phyloP scores from a whole-genome alignment of 2,113 vertebrate species.

The Gasterosteus aculeatus region DNA sequence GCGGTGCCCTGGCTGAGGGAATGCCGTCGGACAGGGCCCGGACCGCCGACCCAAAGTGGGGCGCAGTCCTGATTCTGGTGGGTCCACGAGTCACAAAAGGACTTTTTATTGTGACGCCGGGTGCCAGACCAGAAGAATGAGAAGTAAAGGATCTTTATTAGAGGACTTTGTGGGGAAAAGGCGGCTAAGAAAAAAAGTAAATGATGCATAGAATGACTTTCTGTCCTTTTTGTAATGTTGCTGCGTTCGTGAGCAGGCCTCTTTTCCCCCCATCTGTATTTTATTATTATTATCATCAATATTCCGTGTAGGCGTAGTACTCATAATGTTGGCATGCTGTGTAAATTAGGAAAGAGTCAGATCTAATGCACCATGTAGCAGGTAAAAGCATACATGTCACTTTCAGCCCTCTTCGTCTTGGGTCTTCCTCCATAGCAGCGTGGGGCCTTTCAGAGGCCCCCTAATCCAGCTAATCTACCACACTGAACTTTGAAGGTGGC shows the following conservation, averaged over 20 bases:
- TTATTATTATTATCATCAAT: not conserved
- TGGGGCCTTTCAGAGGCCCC: slow-evolving; percentile 90
- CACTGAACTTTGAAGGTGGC: slow-evolving; percentile 93
- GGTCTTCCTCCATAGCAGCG: slow-evolving; percentile 91
- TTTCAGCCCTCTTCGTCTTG: slow-evolving; percentile 85
- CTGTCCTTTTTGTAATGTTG: slow-evolving; percentile 10
- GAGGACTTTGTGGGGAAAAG: not conserved
- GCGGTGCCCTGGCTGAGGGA: slow-evolving; percentile 62
- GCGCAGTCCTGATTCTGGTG: slow-evolving; percentile 47
- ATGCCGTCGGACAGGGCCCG: slow-evolving; percentile 55
- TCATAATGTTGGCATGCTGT: slow-evolving; percentile 9
- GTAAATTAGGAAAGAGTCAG: slow-evolving; percentile 18
- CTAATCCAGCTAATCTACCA: slow-evolving; percentile 96
- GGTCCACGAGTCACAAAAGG: slow-evolving; percentile 53
- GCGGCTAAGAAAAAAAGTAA: not conserved
- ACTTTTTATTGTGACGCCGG: slow-evolving; percentile 22
- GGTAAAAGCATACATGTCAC: slow-evolving; percentile 86
- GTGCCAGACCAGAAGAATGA: slow-evolving; percentile 42
- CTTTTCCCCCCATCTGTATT: not conserved
- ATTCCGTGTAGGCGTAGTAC: slow-evolving; percentile 11
- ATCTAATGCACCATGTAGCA: slow-evolving; percentile 69
- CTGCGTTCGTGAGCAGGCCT: not conserved
- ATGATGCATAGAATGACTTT: slow-evolving; percentile 24
- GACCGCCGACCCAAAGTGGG: slow-evolving; percentile 36
- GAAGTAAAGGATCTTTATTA: slow-evolving; percentile 34